A percentile compares a stretch with the other conserved stretches of the same genome.
These are phyloP conservation scores for Acholoe squamosa DNA, from an alignment of 2,888 invertebrate species.

Conservation along the genomic window DNA sequence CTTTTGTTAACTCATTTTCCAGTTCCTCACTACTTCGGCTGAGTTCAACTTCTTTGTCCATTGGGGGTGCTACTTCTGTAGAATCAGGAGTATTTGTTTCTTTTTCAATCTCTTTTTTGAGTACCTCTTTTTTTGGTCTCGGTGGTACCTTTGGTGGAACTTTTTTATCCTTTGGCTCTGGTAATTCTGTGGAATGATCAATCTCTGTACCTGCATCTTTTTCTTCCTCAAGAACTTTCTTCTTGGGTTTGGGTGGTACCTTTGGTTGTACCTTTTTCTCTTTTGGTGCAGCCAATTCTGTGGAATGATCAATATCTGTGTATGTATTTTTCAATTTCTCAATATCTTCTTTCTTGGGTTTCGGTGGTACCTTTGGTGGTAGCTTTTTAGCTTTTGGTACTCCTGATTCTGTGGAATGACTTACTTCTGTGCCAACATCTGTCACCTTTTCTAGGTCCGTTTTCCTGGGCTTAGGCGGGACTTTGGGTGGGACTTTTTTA, in stretches of 20 bases:
- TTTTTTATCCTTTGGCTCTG: background rate
- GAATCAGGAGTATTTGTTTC: too few species aligned
- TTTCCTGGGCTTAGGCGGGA: too few species aligned
- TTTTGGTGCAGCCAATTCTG: background rate
- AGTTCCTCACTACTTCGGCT: too few species aligned
- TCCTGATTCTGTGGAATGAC: background rate
- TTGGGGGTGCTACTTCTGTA: too few species aligned
- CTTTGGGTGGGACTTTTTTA: too few species aligned
- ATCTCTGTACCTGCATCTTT: background rate
- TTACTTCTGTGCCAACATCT: too few species aligned
- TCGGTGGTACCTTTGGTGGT: background rate
- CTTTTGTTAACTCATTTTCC: too few species aligned
- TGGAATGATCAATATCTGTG: background rate
- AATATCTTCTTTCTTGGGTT: too few species aligned
- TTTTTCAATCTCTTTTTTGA: too few species aligned
- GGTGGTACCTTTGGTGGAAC: background rate
- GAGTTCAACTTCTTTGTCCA: too few species aligned
- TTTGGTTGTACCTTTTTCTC: background rate
- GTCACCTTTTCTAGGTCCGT: too few species aligned
- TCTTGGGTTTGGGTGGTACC: background rate
- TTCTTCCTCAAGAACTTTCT: background rate
- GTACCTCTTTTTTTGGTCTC: background rate
- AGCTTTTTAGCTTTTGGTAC: background rate
- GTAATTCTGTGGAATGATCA: background rate
- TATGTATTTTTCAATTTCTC: too few species aligned